These are phyloP conservation scores for Drosophila azteca DNA, from an alignment of 1,140 invertebrate species.

Conservation along the genomic window DNA sequence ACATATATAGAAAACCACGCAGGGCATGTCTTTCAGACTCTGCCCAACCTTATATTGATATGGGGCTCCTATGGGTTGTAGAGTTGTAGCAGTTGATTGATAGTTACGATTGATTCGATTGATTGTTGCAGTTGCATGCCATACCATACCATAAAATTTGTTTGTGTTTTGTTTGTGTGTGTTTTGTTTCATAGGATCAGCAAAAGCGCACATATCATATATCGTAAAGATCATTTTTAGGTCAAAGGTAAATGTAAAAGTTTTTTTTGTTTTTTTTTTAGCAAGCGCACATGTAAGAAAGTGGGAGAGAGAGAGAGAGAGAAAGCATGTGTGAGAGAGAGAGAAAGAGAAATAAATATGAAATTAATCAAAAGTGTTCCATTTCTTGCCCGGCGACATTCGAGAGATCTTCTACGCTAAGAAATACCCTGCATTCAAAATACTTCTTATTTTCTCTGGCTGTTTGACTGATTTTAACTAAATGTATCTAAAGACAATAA, in stretches of 20 bases:
- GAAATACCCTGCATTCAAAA: constrained; percentile 6
- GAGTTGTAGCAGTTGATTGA: constrained; percentile 26
- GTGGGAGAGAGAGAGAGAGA: constrained; percentile 63
- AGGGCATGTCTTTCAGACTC: constrained; percentile 69
- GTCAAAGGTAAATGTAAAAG: constrained; percentile 40
- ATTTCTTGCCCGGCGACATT: constrained; percentile 24
- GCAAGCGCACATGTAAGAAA: constrained; percentile 77
- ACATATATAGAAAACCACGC: constrained; percentile 82
- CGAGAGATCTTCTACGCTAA: constrained; percentile 1
- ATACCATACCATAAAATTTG: constrained; percentile 45
- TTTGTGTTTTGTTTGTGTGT: constrained; percentile 47
- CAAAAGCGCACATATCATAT: constrained; percentile 38
- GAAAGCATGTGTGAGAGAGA: constrained; percentile 59
- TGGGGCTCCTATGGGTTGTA: constrained; percentile 22
- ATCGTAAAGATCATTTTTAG: constrained; percentile 29
- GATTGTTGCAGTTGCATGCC: constrained; percentile 32
- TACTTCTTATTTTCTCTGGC: constrained; percentile 3
- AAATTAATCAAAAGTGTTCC: constrained; percentile 54
- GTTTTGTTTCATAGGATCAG: constrained; percentile 6
- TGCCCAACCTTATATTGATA: constrained; percentile 49
- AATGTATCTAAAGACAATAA: constrained; percentile 34
- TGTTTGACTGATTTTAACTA: constrained; percentile 67
- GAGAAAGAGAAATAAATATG: constrained; percentile 68
- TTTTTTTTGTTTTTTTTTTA: constrained; percentile 46
- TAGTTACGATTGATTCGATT: constrained; percentile 22